These are phyloP conservation scores for Leucophenga varia DNA, from an alignment of 1,140 invertebrate genomes.

Conservation along the genomic window DNA sequence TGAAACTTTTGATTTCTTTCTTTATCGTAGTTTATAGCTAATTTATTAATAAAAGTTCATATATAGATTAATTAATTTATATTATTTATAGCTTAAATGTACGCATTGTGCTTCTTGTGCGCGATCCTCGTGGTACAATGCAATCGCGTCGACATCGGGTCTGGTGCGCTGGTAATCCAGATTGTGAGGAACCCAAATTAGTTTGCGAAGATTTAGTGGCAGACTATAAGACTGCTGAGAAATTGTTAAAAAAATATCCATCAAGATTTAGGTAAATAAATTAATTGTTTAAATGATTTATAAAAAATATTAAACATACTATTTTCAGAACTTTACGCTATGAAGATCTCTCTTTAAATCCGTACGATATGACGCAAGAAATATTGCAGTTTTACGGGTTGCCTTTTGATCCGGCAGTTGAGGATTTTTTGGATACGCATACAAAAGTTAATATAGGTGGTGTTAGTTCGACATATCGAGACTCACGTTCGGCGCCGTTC, in stretches of 20 bases:
- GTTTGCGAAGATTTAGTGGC: slow-evolving; percentile 81
- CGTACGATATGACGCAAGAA: slow-evolving; percentile 69
- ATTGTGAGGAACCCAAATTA: slow-evolving; percentile 74
- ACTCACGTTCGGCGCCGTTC: slow-evolving; percentile 80
- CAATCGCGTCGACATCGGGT: slow-evolving; percentile 80
- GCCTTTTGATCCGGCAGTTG: slow-evolving; percentile 68
- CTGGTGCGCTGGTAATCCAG: slow-evolving; percentile 80
- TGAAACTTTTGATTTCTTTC: background rate
- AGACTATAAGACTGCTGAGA: slow-evolving; percentile 75
- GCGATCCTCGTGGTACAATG: slow-evolving; percentile 83
- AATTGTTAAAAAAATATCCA: slow-evolving; percentile 69
- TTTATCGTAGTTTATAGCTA: background rate
- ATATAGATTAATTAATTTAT: no score
- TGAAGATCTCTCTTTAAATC: slow-evolving; percentile 80
- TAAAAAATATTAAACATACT: background rate
- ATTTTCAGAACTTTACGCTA: slow-evolving; percentile 73
- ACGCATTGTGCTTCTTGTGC: slow-evolving; percentile 74
- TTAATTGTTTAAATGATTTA: background rate
- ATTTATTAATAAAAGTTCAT: background rate
- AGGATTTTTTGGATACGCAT: slow-evolving; percentile 76
- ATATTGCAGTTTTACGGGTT: slow-evolving; percentile 77
- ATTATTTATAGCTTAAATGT: slow-evolving; percentile 67
- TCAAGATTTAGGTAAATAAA: slow-evolving; percentile 68
- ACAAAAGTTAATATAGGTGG: slow-evolving; percentile 77
- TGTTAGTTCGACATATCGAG: slow-evolving; percentile 79